These are phyloP conservation scores for Orthosia incerta DNA, from an alignment of 2,888 invertebrate species.

Conservation along the genomic window DNA sequence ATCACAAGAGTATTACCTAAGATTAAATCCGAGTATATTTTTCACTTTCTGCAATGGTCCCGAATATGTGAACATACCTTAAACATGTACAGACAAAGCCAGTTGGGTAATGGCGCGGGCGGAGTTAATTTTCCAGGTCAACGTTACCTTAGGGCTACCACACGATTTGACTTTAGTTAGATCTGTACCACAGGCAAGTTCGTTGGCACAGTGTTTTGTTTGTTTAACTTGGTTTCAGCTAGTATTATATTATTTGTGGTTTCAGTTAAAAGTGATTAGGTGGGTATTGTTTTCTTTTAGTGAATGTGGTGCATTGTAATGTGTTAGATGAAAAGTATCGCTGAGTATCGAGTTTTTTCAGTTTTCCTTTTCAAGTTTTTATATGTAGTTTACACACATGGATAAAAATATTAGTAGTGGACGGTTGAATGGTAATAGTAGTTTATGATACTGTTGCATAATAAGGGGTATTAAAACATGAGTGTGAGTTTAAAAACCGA, in stretches of 20 bases:
- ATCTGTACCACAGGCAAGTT: constrained; percentile 41
- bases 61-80: constrained; percentile 60
- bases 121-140: constrained; percentile 86
- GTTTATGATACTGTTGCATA: too few relatives aligned
- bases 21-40: constrained; percentile 51
- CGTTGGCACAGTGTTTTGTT: constrained; percentile 29
- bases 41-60: constrained; percentile 47
- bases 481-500: too few relatives aligned
- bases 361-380: neutral
- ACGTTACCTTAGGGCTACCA: constrained; percentile 79
- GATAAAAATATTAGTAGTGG: too few relatives aligned
- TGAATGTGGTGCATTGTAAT: constrained; percentile 19
- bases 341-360: neutral
- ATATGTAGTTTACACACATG: neutral
- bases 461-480: too few relatives aligned
- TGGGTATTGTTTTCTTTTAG: constrained; percentile 30
- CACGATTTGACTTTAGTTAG: constrained; percentile 65
- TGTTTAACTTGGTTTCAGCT: constrained; percentile 51
- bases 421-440: too few relatives aligned
- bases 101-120: constrained; percentile 76
- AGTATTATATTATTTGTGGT: too few relatives aligned
- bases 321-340: constrained; percentile 6
- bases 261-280: constrained; percentile 39
- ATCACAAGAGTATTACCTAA: constrained; percentile 38
- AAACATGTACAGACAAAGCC: constrained; percentile 65